Percentiles rank a stretch among this genome's conserved stretches.
These are phyloP conservation scores for Triplophysa rosa DNA, from an alignment of 2,113 vertebrate species.

Conservation along the genomic window DNA sequence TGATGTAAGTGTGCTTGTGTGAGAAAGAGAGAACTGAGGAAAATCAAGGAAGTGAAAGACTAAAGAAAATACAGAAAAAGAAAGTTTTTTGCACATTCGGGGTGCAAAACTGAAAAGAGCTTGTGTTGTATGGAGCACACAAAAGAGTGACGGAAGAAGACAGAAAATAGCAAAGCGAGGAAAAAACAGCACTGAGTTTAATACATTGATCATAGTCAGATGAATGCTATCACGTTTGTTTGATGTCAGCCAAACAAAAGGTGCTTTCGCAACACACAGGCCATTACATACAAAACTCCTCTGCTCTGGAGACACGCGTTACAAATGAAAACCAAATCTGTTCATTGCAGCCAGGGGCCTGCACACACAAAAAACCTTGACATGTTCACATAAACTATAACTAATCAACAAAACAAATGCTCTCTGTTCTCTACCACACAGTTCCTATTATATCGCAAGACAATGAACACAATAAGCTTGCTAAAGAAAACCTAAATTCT, in stretches of 20 bases:
- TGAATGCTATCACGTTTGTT: slow-evolving; percentile 47
- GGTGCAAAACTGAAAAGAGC: slow-evolving; percentile 1
- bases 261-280: slow-evolving; percentile 22
- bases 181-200: not conserved
- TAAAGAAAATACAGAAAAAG: not conserved
- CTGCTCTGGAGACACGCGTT: slow-evolving; percentile 7
- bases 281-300: slow-evolving; percentile 13
- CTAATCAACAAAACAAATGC: not conserved
- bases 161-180: not conserved
- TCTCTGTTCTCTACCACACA: not conserved
- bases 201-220: not conserved
- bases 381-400: not conserved
- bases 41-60: not conserved
- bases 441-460: not conserved
- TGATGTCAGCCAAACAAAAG: slow-evolving; percentile 53
- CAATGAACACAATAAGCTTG: not conserved
- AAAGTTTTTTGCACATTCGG: not conserved
- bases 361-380: not conserved
- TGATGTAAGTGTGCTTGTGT: not conserved
- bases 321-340: slow-evolving; percentile 19
- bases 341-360: not conserved
- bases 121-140: not conserved
- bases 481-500: not conserved
- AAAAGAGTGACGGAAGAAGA: not conserved
- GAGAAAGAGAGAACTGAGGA: not conserved